These are phyloP conservation scores for Helleia helle DNA, from an alignment of 2,888 invertebrate species.

Conservation along the genomic window DNA sequence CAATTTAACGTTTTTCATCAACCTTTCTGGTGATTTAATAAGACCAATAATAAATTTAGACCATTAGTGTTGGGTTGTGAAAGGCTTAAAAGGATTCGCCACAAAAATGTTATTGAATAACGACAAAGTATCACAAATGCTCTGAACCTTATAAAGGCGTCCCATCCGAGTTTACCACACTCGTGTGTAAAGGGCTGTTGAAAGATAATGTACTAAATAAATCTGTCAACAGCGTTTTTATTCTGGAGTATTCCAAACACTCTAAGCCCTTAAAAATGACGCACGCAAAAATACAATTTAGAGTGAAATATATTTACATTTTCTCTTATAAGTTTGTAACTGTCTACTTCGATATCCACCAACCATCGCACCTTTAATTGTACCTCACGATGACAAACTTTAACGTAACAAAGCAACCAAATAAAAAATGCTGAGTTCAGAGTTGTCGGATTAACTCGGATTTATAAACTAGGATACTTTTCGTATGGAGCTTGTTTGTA, in stretches of 20 bases:
- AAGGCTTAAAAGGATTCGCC: neutral
- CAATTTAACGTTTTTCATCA: no score
- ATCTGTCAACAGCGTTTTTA: conserved; percentile 40
- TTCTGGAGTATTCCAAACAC: conserved; percentile 41
- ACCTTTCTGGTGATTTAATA: neutral
- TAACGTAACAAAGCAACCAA: no score
- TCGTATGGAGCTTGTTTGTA: no score
- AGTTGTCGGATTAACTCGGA: no score
- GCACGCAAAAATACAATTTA: conserved; percentile 13
- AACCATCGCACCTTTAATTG: no score
- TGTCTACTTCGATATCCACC: no score
- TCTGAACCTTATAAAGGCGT: conserved; percentile 9
- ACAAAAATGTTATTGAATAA: conserved; percentile 1
- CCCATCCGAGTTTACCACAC: conserved; percentile 3
- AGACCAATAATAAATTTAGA: neutral
- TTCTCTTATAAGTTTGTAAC: no score
- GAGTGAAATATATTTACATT: no score
- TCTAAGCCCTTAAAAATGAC: conserved; percentile 35
- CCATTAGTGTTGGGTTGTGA: neutral
- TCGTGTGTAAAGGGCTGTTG: conserved; percentile 38
- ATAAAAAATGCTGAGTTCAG: no score
- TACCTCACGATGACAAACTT: no score
- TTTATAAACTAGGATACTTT: no score
- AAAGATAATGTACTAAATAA: conserved; percentile 61
- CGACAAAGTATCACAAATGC: neutral